phyloP scores from a whole-genome alignment of 2,113 vertebrate genomes.

The Austrofundulus limnaeus region DNA sequence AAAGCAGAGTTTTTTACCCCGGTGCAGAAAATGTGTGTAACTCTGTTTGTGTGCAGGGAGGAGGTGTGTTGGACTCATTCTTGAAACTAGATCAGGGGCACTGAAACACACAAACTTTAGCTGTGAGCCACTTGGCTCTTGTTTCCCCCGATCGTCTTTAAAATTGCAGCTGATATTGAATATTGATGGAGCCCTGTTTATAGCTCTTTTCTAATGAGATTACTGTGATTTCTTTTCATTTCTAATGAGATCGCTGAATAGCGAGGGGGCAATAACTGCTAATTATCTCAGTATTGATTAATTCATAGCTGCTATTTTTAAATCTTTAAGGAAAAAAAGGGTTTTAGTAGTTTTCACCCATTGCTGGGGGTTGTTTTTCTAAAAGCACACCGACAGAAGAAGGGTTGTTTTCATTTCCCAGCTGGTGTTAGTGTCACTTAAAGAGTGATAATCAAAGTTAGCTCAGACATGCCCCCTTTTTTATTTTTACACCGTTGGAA shows the following conservation, averaged over 20 bases:
- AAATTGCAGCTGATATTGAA: constrained; percentile 59
- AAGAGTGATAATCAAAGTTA: constrained; percentile 27
- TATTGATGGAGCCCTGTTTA: constrained; percentile 63
- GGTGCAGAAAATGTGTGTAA: constrained; percentile 9
- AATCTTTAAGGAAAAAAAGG: constrained; percentile 42
- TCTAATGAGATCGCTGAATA: constrained; percentile 58
- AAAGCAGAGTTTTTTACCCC: constrained; percentile 16
- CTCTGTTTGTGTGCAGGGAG: constrained; percentile 24
- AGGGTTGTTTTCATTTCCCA: constrained; percentile 1
- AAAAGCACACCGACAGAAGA: constrained; percentile 9
- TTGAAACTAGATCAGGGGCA: constrained; percentile 49
- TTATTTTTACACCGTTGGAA: neutral
- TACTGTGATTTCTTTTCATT: constrained; percentile 62
- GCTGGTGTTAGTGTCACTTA: constrained; percentile 43
- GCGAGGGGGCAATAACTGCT: constrained; percentile 53
- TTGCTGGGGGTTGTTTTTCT: constrained; percentile 58
- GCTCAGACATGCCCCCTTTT: neutral
- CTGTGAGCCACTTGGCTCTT: constrained; percentile 39
- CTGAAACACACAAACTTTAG: constrained; percentile 17
- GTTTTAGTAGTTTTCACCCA: constrained; percentile 34
- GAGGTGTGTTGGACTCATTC: constrained; percentile 33
- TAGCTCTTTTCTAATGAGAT: constrained; percentile 56
- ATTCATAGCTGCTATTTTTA: constrained; percentile 61
- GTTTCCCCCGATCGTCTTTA: constrained; percentile 24
- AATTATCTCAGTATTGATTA: constrained; percentile 65